Base-by-base conservation (phyloP, 2,888 invertebrate genomes). In the Drosophila peninsularis region DNA sequence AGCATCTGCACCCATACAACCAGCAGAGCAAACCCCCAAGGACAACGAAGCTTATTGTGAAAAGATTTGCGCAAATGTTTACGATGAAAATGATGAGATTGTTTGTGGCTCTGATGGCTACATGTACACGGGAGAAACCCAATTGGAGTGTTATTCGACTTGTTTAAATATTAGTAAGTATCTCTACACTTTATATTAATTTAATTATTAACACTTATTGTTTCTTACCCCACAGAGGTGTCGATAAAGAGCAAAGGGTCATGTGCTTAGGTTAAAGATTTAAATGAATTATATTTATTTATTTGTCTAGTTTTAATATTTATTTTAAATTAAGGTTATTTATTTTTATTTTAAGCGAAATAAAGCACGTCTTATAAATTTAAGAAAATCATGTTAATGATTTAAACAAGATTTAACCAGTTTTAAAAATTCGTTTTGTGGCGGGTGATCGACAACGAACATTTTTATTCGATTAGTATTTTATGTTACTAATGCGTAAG, bases 51-150 rank as follows among this genome's bases (percentile, higher is more conserved):
- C 89, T 4, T 91, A 91, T 72, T 91, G 91, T 39, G 91, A 91
- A 65, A 87, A 90, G 19, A 88, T 92, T 47, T 91, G 91, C 69
- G 90, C 91, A 14, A 92, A 91, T 71, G 90, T 91, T 1, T 91
- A 92, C 62, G 91, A 91, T 68, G 92, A 91, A 37, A 90, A 90
- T 62, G 92, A 92, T 60, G 91, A 92, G 76, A 88, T 91, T 30
- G 87, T 91, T 2, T 91, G 91, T 64, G 91, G 92, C 27, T 91
- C 91, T 17, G 91, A 91, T 77, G 91, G 91, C 47, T 91, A 90
- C 57, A 91, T 91, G 92, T 91, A 91, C 61, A 92, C 92, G 7
- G 92, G 91, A 52, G 92, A 91, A 66, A 79, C 91, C 1, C 91
- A 91, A 70, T 82, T 91, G 71, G 88, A 91, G 75, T 91, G 91